phyloP scores from a whole-genome alignment of 1,140 invertebrate species.

The Mylabris phalerata region DNA sequence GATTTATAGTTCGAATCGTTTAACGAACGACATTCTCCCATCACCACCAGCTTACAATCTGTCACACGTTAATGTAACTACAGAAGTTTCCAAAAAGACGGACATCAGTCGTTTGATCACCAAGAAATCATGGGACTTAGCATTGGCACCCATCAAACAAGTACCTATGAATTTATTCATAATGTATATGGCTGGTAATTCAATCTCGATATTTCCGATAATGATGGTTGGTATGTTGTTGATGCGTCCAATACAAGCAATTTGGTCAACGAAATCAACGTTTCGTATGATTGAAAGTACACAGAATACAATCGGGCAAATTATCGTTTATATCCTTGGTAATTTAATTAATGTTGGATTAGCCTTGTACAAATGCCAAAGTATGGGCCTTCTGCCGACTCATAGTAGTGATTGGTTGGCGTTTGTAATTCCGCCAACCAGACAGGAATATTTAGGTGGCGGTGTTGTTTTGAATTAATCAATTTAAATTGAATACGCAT shows the following conservation, averaged over 20 bases:
- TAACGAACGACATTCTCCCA: conserved; percentile 44
- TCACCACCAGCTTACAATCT: conserved; percentile 80
- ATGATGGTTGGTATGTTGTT: conserved; percentile 99
- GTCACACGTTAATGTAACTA: conserved; percentile 59
- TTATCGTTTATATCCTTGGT: conserved; percentile 91
- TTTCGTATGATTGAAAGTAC: conserved; percentile 96
- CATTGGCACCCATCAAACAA: conserved; percentile 88
- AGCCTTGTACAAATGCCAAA: conserved; percentile 97
- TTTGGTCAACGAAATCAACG: conserved; percentile 84
- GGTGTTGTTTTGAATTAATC: conserved; percentile 63
- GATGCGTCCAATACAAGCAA: conserved; percentile 88
- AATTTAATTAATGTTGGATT: conserved; percentile 89
- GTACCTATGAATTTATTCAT: conserved; percentile 99
- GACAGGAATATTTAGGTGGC: conserved; percentile 82
- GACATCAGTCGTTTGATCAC: conserved; percentile 80
- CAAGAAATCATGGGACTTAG: conserved; percentile 97
- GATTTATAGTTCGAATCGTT: conserved; percentile 26
- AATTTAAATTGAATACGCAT: conserved; percentile 3
- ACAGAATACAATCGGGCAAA: conserved; percentile 76
- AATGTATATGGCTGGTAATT: conserved; percentile 99
- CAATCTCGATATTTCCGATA: conserved; percentile 99
- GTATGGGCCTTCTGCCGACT: conserved; percentile 95
- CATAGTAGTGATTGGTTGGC: conserved; percentile 98
- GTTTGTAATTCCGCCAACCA: conserved; percentile 87
- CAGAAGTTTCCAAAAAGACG: conserved; percentile 65